Conservation (phyloP, 2,113 vertebrate genomes). For the Odontesthes bonariensis region DNA sequence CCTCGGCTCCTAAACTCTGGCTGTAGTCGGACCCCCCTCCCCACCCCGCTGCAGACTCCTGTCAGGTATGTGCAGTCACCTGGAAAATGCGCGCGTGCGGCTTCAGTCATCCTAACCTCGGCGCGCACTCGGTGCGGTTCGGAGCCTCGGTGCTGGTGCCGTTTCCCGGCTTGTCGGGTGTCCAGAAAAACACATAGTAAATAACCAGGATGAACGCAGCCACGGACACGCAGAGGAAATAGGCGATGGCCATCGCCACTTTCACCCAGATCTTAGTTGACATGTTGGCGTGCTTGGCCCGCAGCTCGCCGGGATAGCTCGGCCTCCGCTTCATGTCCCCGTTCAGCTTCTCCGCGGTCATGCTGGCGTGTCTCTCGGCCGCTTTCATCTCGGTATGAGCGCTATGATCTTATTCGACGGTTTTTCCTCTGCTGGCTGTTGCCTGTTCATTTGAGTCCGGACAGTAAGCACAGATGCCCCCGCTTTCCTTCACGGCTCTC, state of each 20-base stretch:
- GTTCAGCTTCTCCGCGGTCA: slow-evolving; percentile 71
- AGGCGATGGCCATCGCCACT: slow-evolving; percentile 87
- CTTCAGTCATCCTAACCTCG: slow-evolving; percentile 35
- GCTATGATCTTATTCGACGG: neutral
- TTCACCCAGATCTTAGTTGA: slow-evolving; percentile 88
- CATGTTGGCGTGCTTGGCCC: slow-evolving; percentile 79
- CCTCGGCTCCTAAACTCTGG: slow-evolving; percentile 40
- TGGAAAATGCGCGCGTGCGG: slow-evolving; percentile 17
- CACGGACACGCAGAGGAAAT: slow-evolving; percentile 89
- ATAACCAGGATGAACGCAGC: slow-evolving; percentile 88
- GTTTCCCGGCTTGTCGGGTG: slow-evolving; percentile 53
- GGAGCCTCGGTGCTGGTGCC: slow-evolving; percentile 43
- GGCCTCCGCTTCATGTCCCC: slow-evolving; percentile 80
- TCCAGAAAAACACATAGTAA: slow-evolving; percentile 91
- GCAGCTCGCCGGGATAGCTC: slow-evolving; percentile 85
- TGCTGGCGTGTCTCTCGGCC: slow-evolving; percentile 48
- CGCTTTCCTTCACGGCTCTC: neutral
- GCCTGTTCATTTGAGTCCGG: slow-evolving; percentile 60
- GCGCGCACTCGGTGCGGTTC: slow-evolving; percentile 56
- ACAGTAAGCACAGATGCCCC: slow-evolving; percentile 23
- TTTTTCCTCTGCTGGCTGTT: slow-evolving; percentile 2
- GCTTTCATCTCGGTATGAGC: slow-evolving; percentile 70
- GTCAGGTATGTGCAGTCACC: slow-evolving; percentile 60
- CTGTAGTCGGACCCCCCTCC: slow-evolving; percentile 10
- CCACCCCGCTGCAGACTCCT: slow-evolving; percentile 18